phyloP scores from a whole-genome alignment of 2,888 invertebrate genomes.

The Ormyrus rosae region DNA sequence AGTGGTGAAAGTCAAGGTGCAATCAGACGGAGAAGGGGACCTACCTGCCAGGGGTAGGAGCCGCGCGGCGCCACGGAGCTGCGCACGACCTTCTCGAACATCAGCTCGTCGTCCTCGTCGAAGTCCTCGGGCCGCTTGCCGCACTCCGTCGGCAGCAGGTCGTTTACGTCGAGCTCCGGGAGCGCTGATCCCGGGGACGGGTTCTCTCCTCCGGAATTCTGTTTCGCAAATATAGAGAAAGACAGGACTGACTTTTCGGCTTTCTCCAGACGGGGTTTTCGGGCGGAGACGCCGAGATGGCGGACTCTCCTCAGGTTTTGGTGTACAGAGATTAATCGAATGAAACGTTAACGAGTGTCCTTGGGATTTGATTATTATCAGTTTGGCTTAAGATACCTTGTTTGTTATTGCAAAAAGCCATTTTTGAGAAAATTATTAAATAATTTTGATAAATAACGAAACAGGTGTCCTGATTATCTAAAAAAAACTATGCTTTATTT shows the following conservation, averaged over 20 bases:
- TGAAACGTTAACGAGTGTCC: no score
- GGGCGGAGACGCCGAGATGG: no score
- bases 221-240: neutral
- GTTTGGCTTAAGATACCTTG: no score
- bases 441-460: neutral
- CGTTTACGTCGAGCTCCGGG: conserved; percentile 59
- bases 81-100: conserved; percentile 80
- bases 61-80: conserved; percentile 81
- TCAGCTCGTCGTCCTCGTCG: conserved; percentile 73
- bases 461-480: no score
- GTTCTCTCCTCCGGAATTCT: conserved; percentile 6
- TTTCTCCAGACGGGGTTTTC: no score
- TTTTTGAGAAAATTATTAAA: no score
- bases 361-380: no score
- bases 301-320: no score
- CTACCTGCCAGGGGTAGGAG: conserved; percentile 86
- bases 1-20: conserved; percentile 14
- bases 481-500: no score
- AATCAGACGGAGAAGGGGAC: neutral
- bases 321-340: no score
- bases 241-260: no score
- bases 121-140: conserved; percentile 78
- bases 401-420: no score
- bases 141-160: conserved; percentile 76
- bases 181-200: neutral